Conservation (phyloP, 1,140 invertebrate species). For the Camponotus vicinus region DNA sequence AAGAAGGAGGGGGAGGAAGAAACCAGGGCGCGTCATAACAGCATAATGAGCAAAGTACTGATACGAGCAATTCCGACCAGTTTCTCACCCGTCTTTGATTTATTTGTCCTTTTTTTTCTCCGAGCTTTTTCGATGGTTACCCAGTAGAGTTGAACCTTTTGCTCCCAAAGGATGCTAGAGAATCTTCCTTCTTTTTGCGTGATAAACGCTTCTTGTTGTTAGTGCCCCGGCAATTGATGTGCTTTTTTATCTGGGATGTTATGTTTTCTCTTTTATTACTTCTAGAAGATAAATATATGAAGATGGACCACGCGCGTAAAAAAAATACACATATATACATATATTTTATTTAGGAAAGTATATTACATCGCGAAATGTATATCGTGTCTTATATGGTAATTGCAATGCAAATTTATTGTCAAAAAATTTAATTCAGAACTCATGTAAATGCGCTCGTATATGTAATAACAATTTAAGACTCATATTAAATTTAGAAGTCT, state of each 20-base stretch:
- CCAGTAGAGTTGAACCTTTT: neutral
- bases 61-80: neutral
- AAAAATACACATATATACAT: neutral
- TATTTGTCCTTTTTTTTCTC: neutral
- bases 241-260: slow-evolving; percentile 15
- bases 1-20: slow-evolving; percentile 21
- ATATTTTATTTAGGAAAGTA: neutral
- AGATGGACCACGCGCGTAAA: no score
- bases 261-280: neutral
- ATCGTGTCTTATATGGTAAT: neutral
- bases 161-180: neutral
- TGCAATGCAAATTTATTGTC: neutral
- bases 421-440: neutral
- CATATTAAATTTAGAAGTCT: neutral
- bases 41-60: slow-evolving; percentile 44
- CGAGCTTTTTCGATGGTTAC: neutral
- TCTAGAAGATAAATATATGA: no score
- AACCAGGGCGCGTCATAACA: slow-evolving; percentile 58
- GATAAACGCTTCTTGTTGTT: slow-evolving; percentile 36
- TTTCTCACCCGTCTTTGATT: neutral
- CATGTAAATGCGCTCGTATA: neutral
- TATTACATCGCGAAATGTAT: neutral
- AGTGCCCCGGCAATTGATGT: neutral
- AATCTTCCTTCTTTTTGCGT: neutral
- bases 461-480: neutral